Conservation (phyloP, 2,113 vertebrate species). For the Cephalopterus ornatus region DNA sequence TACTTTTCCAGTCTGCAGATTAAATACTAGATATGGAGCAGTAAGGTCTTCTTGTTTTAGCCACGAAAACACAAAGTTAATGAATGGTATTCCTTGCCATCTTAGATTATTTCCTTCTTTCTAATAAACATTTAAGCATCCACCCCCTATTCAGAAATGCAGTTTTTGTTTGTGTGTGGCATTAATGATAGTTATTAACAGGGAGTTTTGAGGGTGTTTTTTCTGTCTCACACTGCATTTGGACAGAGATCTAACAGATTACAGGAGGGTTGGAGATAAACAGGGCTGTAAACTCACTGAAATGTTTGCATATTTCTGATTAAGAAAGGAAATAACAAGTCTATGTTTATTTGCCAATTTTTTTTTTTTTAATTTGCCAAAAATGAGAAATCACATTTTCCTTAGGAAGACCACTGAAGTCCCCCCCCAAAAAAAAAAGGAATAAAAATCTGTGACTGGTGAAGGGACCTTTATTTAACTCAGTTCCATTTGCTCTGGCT, state of each 20-base stretch:
- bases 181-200: neutral
- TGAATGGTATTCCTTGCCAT: neutral
- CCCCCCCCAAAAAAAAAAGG: neutral
- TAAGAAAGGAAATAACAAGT: conserved; percentile 38
- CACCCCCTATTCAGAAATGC: neutral
- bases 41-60: neutral
- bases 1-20: neutral
- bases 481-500: neutral
- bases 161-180: conserved; percentile 4
- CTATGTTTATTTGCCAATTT: neutral
- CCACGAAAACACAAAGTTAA: neutral
- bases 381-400: neutral
- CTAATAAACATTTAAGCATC: neutral
- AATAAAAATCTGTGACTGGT: neutral
- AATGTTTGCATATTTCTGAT: conserved; percentile 18
- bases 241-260: conserved; percentile 28
- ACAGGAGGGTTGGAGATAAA: neutral
- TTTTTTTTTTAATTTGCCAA: neutral
- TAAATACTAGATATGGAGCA: neutral
- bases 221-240: neutral
- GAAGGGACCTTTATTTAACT: neutral
- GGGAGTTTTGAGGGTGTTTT: neutral
- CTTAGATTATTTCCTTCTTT: neutral
- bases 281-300: neutral
- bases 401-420: neutral